A percentile compares a stretch with the other conserved stretches of the same genome.
Conservation (phyloP, 1,140 invertebrate genomes). For the Neuroterus valhalla region DNA sequence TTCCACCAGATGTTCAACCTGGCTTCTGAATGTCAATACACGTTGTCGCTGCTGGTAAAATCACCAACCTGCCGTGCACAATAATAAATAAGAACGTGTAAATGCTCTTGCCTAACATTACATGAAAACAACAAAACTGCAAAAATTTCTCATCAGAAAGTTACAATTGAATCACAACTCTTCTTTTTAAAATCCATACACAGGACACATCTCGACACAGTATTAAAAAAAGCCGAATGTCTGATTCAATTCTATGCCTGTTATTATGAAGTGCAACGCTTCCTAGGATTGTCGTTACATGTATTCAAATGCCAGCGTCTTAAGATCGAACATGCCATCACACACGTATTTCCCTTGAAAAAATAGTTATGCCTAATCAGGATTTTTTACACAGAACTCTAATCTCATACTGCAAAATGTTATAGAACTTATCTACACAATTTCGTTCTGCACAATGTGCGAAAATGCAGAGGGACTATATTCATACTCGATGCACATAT, state of each 20-base stretch:
- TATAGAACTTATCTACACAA: slow-evolving; percentile 15
- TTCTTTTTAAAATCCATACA: background rate
- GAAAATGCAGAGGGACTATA: background rate
- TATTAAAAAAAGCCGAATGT: background rate
- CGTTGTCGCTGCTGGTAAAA: slow-evolving; percentile 73
- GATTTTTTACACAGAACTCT: slow-evolving; percentile 18
- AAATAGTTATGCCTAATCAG: slow-evolving; percentile 11
- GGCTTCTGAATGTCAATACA: slow-evolving; percentile 70
- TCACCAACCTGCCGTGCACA: slow-evolving; percentile 50
- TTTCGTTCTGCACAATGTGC: slow-evolving; percentile 17
- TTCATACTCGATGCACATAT: slow-evolving; percentile 29
- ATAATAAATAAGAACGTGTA: background rate
- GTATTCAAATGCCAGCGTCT: background rate
- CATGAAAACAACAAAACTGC: background rate
- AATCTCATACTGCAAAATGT: slow-evolving; percentile 27
- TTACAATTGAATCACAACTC: background rate
- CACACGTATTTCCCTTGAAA: slow-evolving; percentile 20
- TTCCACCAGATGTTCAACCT: slow-evolving; percentile 63
- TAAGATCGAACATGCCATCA: background rate
- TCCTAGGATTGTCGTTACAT: slow-evolving; percentile 16
- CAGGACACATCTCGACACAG: background rate
- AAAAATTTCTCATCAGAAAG: background rate
- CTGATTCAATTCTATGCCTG: slow-evolving; percentile 4
- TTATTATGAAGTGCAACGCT: slow-evolving; percentile 14
- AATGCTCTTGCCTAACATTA: background rate